Percentiles rank a stretch among this genome's conserved stretches.
Evolutionary conservation across 2,113 vertebrate species (phyloP).

Genomic region (Hydropotes inermis): DNA sequence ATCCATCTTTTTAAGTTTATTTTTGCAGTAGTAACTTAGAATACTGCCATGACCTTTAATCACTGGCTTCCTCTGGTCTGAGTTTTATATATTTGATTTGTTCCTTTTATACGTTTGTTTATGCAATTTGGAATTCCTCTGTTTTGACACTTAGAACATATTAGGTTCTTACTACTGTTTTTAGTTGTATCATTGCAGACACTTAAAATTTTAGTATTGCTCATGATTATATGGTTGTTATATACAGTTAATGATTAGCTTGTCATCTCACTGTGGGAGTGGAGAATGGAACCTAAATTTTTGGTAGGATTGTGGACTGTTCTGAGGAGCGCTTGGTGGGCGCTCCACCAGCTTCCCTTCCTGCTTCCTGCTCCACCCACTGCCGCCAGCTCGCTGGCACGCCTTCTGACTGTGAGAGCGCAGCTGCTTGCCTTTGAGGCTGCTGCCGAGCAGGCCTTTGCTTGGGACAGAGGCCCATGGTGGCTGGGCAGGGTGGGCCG

Average conservation of each 20-base stretch:
- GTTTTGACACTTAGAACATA: background rate
- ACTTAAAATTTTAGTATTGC: background rate
- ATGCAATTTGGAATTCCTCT: background rate
- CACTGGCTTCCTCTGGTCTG: background rate
- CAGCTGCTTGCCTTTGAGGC: background rate
- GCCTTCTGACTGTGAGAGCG: background rate
- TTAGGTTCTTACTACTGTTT: background rate
- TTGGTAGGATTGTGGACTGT: too few species aligned
- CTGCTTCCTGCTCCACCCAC: background rate
- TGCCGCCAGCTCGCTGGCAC: fast-evolving
- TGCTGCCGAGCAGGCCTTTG: background rate
- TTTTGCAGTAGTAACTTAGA: background rate
- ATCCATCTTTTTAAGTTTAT: background rate
- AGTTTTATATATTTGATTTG: background rate
- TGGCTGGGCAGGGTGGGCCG: background rate
- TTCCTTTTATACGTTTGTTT: background rate
- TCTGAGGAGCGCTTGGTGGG: background rate
- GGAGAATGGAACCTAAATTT: background rate
- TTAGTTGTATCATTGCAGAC: background rate
- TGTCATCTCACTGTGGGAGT: background rate
- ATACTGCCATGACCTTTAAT: background rate
- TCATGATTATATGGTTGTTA: background rate
- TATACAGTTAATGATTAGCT: background rate
- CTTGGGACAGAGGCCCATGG: background rate
- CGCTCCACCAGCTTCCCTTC: background rate